Percentiles rank a stretch among this genome's conserved stretches.
Conservation (phyloP, 2,797 vertebrate genomes). For the Channa striata region DNA sequence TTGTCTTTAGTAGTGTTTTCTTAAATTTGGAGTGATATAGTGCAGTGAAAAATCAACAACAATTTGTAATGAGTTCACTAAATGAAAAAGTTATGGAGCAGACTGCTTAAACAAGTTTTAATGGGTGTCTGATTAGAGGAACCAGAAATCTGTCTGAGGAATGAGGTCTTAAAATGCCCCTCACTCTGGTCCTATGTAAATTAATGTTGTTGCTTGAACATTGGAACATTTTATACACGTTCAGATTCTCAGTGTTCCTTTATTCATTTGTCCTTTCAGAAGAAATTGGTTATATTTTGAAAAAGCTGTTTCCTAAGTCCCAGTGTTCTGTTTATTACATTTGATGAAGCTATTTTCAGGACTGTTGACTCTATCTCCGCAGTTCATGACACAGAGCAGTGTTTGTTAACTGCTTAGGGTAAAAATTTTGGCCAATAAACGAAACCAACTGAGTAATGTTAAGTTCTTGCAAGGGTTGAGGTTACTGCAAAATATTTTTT, state of each 20-base stretch:
- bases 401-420: neutral
- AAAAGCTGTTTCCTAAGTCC: neutral
- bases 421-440: conserved; percentile 3
- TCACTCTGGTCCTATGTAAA: neutral
- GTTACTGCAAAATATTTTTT: neutral
- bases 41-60: neutral
- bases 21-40: neutral
- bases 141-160: neutral
- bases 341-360: conserved; percentile 13
- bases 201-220: neutral
- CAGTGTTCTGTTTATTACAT: neutral
- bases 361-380: neutral
- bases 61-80: neutral
- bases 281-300: neutral
- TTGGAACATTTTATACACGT: neutral
- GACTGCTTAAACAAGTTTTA: neutral
- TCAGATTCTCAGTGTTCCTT: neutral
- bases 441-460: neutral
- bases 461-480: neutral
- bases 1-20: neutral
- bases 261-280: neutral
- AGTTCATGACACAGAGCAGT: neutral
- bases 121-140: neutral
- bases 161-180: neutral
- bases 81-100: conserved; percentile 1